Evolutionary conservation across 2,888 invertebrate genomes (phyloP).

Genomic region (Byasa hedistus): DNA sequence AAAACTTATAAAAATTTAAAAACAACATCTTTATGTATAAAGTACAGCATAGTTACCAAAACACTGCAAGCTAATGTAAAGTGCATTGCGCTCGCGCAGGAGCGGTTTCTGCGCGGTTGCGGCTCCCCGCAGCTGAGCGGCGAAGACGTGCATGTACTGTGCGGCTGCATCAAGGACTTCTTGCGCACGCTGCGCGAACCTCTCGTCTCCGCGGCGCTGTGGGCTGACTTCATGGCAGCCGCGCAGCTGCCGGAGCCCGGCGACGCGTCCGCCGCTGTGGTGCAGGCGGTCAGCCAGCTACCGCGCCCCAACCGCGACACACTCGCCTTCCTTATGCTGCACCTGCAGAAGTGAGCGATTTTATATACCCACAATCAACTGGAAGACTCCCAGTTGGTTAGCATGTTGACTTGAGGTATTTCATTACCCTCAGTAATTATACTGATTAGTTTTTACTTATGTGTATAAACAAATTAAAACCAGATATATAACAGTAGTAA

Average conservation of each 20-base stretch:
- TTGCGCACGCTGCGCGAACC: constrained; percentile 93
- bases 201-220: constrained; percentile 88
- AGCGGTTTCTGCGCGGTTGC: constrained; percentile 92
- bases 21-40: no score
- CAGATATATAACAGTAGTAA: no score
- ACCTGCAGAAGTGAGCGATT: constrained; percentile 86
- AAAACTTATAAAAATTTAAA: no score
- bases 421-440: no score
- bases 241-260: constrained; percentile 77
- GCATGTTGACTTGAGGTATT: no score
- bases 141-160: constrained; percentile 92
- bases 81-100: constrained; percentile 56
- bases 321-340: constrained; percentile 93
- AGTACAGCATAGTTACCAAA: no score
- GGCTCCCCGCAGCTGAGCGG: constrained; percentile 88
- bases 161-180: constrained; percentile 97
- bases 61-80: no score
- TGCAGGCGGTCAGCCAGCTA: constrained; percentile 89
- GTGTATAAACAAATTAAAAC: no score
- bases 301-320: constrained; percentile 97
- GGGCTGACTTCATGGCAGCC: constrained; percentile 89
- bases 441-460: no score
- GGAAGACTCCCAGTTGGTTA: no score
- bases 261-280: constrained; percentile 83
- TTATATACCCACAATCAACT: not conserved